Percentiles rank a stretch among this genome's conserved stretches.
phyloP scores from a whole-genome alignment of 2,113 vertebrate genomes.

The Microcebus murinus region DNA sequence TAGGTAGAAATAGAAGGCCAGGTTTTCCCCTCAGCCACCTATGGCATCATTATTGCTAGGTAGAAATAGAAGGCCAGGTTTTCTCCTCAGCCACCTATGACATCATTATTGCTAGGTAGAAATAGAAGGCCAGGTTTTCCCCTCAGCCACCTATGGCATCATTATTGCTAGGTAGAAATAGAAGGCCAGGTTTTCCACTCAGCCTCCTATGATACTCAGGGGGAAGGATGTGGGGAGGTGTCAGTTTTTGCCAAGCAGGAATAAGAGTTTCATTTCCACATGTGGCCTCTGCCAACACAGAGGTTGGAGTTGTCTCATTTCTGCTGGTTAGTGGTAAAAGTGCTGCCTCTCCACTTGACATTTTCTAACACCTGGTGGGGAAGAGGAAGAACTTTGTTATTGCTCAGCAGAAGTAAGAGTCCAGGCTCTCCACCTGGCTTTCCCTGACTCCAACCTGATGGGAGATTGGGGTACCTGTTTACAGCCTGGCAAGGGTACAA shows the following conservation, averaged over 20 bases:
- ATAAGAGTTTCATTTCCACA: background rate
- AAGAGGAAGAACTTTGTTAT: background rate
- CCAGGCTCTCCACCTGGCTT: accelerated
- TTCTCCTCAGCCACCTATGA: no score
- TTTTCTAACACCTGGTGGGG: no score
- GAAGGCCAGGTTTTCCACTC: background rate
- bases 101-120: background rate
- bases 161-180: background rate
- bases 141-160: no score
- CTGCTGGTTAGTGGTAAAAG: background rate
- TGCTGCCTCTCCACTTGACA: background rate
- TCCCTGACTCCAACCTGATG: no score
- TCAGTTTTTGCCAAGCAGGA: accelerated
- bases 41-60: no score
- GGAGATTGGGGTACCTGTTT: accelerated
- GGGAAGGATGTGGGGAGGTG: accelerated
- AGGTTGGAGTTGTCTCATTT: no score
- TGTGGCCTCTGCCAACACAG: no score
- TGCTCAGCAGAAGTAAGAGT: background rate
- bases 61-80: no score
- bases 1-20: no score
- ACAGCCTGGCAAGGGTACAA: background rate
- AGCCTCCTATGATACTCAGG: background rate
- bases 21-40: no score
- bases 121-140: no score